phyloP scores from a whole-genome alignment of 2,113 vertebrate species.

The Hemichromis elongatus region DNA sequence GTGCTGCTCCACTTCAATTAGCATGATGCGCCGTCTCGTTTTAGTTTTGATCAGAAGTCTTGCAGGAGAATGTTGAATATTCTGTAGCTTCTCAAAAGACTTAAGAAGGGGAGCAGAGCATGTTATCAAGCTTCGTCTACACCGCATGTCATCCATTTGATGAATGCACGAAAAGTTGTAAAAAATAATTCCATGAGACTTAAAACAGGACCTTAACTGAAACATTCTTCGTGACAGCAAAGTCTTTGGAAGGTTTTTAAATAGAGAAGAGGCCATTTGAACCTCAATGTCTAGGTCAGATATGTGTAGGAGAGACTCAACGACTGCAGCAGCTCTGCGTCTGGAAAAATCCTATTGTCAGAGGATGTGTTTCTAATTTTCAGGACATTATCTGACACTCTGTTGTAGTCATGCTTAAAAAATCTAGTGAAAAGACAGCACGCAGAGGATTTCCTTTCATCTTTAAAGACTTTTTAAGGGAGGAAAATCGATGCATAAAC shows the following conservation, averaged over 20 bases:
- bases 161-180: neutral
- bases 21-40: neutral
- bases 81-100: neutral
- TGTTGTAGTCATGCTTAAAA: neutral
- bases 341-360: neutral
- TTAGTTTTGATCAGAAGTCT: neutral
- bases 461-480: neutral
- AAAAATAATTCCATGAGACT: neutral
- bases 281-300: neutral
- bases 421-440: neutral
- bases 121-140: neutral
- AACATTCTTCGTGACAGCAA: neutral
- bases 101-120: neutral
- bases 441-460: neutral
- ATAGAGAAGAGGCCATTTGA: neutral
- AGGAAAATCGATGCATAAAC: neutral
- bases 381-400: neutral
- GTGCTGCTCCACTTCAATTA: neutral
- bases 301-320: neutral
- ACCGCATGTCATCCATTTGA: neutral
- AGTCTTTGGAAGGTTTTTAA: neutral
- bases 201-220: neutral
- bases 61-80: neutral
- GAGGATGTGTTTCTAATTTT: conserved; percentile 1
- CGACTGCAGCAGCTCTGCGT: neutral